Evolutionary conservation across 2,113 vertebrate genomes (phyloP).

Genomic region (Oreochromis niloticus): DNA sequence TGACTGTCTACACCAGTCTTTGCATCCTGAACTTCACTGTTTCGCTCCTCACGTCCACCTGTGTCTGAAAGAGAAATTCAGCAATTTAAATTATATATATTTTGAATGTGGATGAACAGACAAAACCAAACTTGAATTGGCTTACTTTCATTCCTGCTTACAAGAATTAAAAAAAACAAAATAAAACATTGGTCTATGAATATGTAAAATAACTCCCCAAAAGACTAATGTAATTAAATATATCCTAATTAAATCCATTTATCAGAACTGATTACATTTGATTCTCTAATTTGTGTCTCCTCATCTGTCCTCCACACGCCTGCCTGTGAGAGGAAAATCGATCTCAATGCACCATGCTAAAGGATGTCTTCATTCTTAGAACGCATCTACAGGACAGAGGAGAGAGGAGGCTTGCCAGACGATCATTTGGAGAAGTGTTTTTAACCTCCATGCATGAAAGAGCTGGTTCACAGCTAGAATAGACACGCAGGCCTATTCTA

Average conservation of each 20-base stretch:
- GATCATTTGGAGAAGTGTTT: not conserved
- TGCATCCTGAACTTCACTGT: not conserved
- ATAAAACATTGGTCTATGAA: not conserved
- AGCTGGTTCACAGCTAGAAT: not conserved
- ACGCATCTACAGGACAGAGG: not conserved
- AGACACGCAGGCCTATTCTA: not conserved
- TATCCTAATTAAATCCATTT: not conserved
- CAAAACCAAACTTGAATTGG: not conserved
- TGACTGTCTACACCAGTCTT: not conserved
- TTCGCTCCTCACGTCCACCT: conserved; percentile 25
- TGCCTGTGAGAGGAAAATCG: not conserved
- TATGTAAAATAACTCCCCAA: not conserved
- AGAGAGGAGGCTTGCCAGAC: not conserved
- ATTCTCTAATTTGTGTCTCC: not conserved
- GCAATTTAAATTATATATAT: not conserved
- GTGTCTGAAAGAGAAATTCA: not conserved
- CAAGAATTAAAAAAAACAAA: not conserved
- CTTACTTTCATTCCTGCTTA: not conserved
- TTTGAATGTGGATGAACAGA: not conserved
- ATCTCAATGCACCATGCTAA: not conserved
- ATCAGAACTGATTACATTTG: not conserved
- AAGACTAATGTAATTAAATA: not conserved
- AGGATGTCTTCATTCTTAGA: not conserved
- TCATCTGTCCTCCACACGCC: not conserved
- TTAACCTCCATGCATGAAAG: not conserved